Conservation (phyloP, 1,140 invertebrate species). For the Philopotamus ludificatus region DNA sequence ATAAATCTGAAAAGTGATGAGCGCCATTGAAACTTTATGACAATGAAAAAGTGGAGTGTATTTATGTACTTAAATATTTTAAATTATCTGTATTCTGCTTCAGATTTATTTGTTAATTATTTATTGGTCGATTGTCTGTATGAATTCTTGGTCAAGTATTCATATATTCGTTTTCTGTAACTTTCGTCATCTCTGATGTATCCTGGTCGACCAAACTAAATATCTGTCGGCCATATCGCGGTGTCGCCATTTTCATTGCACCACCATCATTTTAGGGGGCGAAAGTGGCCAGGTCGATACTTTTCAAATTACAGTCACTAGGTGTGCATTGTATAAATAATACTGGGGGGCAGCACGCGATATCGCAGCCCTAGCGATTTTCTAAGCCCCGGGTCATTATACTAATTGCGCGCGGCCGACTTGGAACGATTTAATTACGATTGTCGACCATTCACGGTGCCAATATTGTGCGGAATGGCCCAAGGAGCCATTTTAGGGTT, state of each 20-base stretch:
- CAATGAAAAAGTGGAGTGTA: no score
- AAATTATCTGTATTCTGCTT: no score
- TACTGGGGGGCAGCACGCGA: not conserved
- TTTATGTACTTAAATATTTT: no score
- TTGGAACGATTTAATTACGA: not conserved
- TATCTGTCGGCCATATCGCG: no score
- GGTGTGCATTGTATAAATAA: constrained; percentile 8
- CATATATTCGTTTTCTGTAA: no score
- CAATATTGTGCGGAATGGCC: no score
- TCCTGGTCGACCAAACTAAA: no score
- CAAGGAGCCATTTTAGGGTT: no score
- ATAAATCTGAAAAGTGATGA: no score
- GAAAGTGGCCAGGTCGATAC: not conserved
- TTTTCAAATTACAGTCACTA: constrained; percentile 4
- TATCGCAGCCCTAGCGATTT: not conserved
- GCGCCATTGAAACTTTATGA: no score
- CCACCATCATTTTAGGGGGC: not conserved
- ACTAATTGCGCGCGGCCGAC: not conserved
- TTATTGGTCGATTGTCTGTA: not conserved
- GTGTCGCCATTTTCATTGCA: not conserved
- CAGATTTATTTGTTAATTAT: not conserved
- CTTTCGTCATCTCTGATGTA: no score
- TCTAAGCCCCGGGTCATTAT: constrained; percentile 1
- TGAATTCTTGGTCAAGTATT: not conserved
- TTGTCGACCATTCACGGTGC: not conserved